phyloP scores from a whole-genome alignment of 2,113 vertebrate genomes.

The Apodemus speciosus region DNA sequence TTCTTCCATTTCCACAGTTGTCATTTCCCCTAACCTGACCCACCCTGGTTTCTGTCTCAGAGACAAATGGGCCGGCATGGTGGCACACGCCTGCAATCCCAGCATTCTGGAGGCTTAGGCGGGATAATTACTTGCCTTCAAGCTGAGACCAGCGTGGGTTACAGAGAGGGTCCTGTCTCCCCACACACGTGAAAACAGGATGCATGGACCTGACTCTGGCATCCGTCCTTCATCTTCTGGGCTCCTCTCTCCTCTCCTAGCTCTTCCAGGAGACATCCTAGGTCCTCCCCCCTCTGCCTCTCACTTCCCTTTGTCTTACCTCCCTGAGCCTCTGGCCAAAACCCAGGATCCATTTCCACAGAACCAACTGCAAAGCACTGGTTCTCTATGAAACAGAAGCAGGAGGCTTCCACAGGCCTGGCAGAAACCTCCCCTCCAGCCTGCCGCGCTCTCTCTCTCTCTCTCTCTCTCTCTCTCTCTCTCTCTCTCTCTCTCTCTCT shows the following conservation, averaged over 20 bases:
- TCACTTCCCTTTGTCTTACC: neutral
- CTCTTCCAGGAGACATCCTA: neutral
- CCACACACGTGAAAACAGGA: neutral
- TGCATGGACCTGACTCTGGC: fast-evolving
- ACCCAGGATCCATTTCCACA: neutral
- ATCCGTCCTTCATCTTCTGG: neutral
- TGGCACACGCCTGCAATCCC: neutral
- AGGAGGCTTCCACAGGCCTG: fast-evolving
- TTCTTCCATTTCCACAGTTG: neutral
- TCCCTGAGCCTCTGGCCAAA: neutral
- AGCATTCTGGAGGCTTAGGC: neutral
- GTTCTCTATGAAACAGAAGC: neutral
- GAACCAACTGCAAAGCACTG: neutral
- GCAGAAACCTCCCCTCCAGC: neutral
- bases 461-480: too few species aligned
- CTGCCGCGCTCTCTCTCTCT: too few species aligned
- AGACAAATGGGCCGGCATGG: neutral
- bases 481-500: too few species aligned
- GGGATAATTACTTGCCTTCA: neutral
- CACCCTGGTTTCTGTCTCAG: neutral
- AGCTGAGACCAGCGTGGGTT: neutral
- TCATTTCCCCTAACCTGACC: neutral
- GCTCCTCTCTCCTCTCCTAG: neutral
- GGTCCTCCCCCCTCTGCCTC: neutral
- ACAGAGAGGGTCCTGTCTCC: neutral